Evolutionary conservation across 2,888 invertebrate species (phyloP), one percentile per base, ranked within the genome.

Genomic region (Desoria tigrina): DNA sequence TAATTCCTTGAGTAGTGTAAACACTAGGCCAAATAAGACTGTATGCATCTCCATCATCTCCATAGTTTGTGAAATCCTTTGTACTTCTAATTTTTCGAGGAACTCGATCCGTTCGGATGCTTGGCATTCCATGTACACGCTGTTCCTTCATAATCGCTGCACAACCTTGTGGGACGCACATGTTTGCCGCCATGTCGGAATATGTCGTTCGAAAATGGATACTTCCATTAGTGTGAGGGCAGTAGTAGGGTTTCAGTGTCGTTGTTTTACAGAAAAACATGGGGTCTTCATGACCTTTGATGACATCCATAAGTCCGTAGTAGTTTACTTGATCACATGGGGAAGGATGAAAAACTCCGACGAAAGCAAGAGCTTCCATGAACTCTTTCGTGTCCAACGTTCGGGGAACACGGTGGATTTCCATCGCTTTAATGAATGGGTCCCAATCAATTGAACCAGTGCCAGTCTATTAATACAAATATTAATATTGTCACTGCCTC

Each of bases 201-300:
- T 75, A 75, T 2, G 72, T 73, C 11, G 75, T 75, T 14, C 75
- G 74, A 45, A 71, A 73, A 60, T 75, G 75, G 7, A 66, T 65
- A 9, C 64, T 61, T 1, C 72, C 72, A 50, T 74, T 75, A 0
- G 75, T 72, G 51, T 73, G 73, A 1, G 73, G 74, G 42, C 67
- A 42, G 58, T 73, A 73, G 61, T 66, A 74, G 0, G 74, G 73
- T n/a, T 70, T 69, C 39, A 75, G 57, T 2, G 69, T 72, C 16
- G 73, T 75, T 0, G 71, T 71, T 61, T 71, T 70, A 51, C 66
- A 70, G 18, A 42, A 54, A 53, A 75, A 75, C 55, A 64, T 68
- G 11, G 74, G 73, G 53, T 74, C 73, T 32, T 66, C 65, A 53
- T 74, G 66, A n/a, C 74, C 74, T 51, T 73, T 69, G n/a, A 75